Evolutionary conservation across 2,113 vertebrate genomes (phyloP).

Genomic region (Tupaia chinensis): DNA sequence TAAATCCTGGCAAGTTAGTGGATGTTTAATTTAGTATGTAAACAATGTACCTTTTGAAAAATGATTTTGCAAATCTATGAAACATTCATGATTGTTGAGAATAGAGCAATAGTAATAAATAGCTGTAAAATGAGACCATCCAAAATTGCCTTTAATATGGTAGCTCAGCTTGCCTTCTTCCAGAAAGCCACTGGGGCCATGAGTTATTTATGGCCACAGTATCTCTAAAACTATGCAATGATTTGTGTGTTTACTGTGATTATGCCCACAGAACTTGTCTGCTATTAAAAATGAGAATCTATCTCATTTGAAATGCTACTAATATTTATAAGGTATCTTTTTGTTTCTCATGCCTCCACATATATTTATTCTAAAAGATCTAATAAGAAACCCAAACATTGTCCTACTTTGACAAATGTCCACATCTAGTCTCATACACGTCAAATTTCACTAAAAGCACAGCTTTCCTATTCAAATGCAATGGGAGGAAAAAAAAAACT

Average conservation of each 20-base stretch:
- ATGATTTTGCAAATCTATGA: constrained; percentile 61
- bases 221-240: constrained; percentile 16
- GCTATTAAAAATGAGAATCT: constrained; percentile 70
- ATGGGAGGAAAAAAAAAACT: not conserved
- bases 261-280: constrained; percentile 66
- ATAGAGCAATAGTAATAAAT: constrained; percentile 57
- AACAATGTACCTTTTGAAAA: constrained; percentile 51
- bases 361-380: constrained; percentile 69
- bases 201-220: constrained; percentile 50
- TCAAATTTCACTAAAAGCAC: constrained; percentile 66
- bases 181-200: not conserved
- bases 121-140: constrained; percentile 52
- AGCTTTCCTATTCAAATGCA: constrained; percentile 62
- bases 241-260: constrained; percentile 76
- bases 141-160: constrained; percentile 48
- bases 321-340: constrained; percentile 63
- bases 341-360: constrained; percentile 50
- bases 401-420: constrained; percentile 65
- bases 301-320: constrained; percentile 72
- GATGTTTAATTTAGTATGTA: constrained; percentile 61
- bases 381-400: constrained; percentile 47
- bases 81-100: constrained; percentile 67
- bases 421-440: constrained; percentile 21
- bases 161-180: constrained; percentile 22
- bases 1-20: constrained; percentile 40